A percentile compares a stretch with the other conserved stretches of the same genome.
phyloP scores from a whole-genome alignment of 1,140 invertebrate genomes.

The Chironomus tepperi region DNA sequence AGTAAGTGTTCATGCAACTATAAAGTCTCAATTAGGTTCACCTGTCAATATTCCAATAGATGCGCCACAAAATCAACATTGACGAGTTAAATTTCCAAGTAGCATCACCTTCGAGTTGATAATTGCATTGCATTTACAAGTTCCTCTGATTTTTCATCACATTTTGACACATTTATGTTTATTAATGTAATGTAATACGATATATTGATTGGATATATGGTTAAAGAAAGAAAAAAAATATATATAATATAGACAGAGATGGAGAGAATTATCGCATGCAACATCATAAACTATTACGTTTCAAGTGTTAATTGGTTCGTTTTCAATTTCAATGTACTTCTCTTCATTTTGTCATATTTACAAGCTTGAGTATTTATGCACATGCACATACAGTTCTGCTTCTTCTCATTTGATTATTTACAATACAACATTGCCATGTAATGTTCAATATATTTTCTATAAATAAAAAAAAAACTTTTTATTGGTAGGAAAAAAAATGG shows the following conservation, averaged over 20 bases:
- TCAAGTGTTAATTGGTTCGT: constrained; percentile 22
- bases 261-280: not conserved
- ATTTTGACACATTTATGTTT: constrained; percentile 17
- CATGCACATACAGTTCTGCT: not conserved
- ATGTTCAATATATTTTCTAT: not conserved
- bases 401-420: not conserved
- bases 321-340: constrained; percentile 4
- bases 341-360: constrained; percentile 14
- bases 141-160: not conserved
- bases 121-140: not conserved
- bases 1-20: too few species aligned
- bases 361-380: constrained; percentile 12
- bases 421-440: not conserved
- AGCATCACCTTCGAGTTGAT: not conserved
- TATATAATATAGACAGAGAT: not conserved
- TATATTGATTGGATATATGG: not conserved
- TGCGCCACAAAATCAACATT: too few species aligned
- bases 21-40: too few species aligned
- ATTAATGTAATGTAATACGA: constrained; percentile 16
- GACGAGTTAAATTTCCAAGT: too few species aligned
- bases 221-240: too few species aligned
- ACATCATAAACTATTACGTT: not conserved
- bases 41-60: too few species aligned
- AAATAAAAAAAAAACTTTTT: constrained; percentile 15
- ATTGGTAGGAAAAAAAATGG: not conserved